A percentile compares a stretch with the other conserved stretches of the same genome.
phyloP scores from a whole-genome alignment of 2,888 invertebrate species.

The Drosophila rellima region DNA sequence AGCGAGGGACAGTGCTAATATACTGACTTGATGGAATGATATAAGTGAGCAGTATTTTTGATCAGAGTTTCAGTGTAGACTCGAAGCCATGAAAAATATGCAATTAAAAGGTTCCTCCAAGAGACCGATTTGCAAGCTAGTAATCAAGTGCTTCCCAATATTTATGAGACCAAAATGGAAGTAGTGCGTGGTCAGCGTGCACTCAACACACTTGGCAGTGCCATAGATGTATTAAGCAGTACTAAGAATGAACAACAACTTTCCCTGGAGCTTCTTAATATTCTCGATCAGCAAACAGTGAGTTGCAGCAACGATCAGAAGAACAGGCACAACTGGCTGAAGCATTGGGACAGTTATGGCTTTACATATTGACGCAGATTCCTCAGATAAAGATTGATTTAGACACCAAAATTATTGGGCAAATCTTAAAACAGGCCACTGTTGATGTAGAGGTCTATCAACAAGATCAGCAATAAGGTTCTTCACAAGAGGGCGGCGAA shows the following conservation, averaged over 20 bases:
- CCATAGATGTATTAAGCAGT: conserved; percentile 80
- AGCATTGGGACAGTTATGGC: conserved; percentile 68
- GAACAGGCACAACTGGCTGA: conserved; percentile 19
- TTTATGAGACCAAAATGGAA: conserved; percentile 81
- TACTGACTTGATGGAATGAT: conserved; percentile 33
- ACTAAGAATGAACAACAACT: conserved; percentile 71
- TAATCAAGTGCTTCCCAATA: conserved; percentile 66
- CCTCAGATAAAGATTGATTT: conserved; percentile 75
- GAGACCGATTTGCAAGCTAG: conserved; percentile 68
- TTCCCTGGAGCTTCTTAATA: conserved; percentile 59
- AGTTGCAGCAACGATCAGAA: conserved; percentile 7
- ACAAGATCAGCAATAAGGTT: conserved; percentile 66
- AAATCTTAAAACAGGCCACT: conserved; percentile 70
- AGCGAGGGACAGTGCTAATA: conserved; percentile 5
- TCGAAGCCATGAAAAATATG: conserved; percentile 32
- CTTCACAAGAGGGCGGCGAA: conserved; percentile 45
- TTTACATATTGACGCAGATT: conserved; percentile 73
- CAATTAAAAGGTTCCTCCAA: conserved; percentile 77
- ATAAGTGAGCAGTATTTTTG: conserved; percentile 38
- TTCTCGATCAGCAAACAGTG: conserved; percentile 33
- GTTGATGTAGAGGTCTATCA: conserved; percentile 66
- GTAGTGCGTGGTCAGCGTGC: conserved; percentile 81
- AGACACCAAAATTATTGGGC: conserved; percentile 78
- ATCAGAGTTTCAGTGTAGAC: conserved; percentile 45
- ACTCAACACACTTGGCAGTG: conserved; percentile 78